Base-by-base conservation (phyloP, 2,113 vertebrate genomes). In the Syrmaticus mikado region DNA sequence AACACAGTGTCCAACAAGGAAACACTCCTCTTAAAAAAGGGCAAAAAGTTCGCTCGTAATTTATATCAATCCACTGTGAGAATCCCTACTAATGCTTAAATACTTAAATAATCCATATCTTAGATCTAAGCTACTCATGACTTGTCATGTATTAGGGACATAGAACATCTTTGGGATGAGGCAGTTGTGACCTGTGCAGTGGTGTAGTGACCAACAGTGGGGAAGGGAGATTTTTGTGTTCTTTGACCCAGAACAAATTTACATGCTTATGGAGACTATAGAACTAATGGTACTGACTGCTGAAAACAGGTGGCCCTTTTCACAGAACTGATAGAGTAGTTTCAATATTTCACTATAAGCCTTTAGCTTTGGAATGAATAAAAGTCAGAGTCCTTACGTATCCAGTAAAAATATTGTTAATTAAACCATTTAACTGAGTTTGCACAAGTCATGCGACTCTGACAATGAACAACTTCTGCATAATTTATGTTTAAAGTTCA, bases 101-200 rank as follows among this genome's bases (percentile, higher is more conserved):
- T 53, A 53, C 27, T 58, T 10, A 32, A n/a, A 65, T n/a, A 7
- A 0, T 3, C 5, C 0, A 0, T 36, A 2, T 45, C 40, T 85
- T 85, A 30, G 24, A 82, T 32, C n/a, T 12, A 3, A n/a, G 13
- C 38, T 68, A 3, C 45, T 81, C 14, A 2, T 55, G 41, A 19
- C 46, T 66, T 22, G 13, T 36, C 36, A 52, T 46, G 36, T 34
- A 5, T 7, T 57, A 24, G 70, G 53, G 20, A 36, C 40, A 22
- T 4, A 43, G 73, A 68, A 16, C 11, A 1, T 67, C 38, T 72
- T 64, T 64, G 57, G 38, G 40, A 7, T 90, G 68, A 48, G 28
- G 78, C 61, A 91, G 57, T n/a, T 83, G 52, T 57, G 55, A 68
- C 50, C 67, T 75, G 36, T 32, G 58, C 62, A 67, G 74, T 74